Evolutionary conservation across 1,140 invertebrate species (phyloP).

Genomic region (Neodiprion fabricii): DNA sequence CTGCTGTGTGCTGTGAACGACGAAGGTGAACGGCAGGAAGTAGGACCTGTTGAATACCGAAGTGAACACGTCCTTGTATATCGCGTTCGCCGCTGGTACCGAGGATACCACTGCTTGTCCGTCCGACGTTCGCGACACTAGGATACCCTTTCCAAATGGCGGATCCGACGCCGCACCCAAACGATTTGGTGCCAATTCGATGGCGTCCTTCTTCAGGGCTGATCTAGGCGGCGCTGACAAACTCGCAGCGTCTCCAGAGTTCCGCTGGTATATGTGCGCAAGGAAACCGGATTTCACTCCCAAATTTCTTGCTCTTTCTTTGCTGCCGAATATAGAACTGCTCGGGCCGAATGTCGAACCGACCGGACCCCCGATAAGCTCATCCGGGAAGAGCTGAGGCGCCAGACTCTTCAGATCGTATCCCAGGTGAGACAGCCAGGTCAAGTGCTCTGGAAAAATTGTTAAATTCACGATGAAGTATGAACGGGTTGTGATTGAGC

Average conservation of each 20-base stretch:
- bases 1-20: conserved; percentile 86
- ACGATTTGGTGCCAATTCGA: conserved; percentile 72
- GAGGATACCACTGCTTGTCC: conserved; percentile 85
- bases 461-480: conserved; percentile 20
- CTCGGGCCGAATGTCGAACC: conserved; percentile 66
- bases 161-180: conserved; percentile 81
- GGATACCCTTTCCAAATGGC: conserved; percentile 89
- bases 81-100: conserved; percentile 85
- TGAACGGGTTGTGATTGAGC: not conserved
- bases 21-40: conserved; percentile 86
- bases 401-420: conserved; percentile 86
- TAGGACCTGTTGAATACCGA: conserved; percentile 93
- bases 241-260: conserved; percentile 75
- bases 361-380: conserved; percentile 67
- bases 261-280: conserved; percentile 75
- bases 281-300: conserved; percentile 81
- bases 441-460: conserved; percentile 75
- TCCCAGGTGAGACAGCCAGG: conserved; percentile 83
- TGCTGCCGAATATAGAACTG: conserved; percentile 67
- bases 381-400: conserved; percentile 79
- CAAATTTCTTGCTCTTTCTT: conserved; percentile 56
- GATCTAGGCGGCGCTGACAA: conserved; percentile 77
- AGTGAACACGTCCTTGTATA: conserved; percentile 90
- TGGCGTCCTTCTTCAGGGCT: conserved; percentile 76
- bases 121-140: conserved; percentile 80